These are phyloP conservation scores for Eremophila alpestris DNA, from an alignment of 2,797 vertebrate species.

Conservation along the genomic window DNA sequence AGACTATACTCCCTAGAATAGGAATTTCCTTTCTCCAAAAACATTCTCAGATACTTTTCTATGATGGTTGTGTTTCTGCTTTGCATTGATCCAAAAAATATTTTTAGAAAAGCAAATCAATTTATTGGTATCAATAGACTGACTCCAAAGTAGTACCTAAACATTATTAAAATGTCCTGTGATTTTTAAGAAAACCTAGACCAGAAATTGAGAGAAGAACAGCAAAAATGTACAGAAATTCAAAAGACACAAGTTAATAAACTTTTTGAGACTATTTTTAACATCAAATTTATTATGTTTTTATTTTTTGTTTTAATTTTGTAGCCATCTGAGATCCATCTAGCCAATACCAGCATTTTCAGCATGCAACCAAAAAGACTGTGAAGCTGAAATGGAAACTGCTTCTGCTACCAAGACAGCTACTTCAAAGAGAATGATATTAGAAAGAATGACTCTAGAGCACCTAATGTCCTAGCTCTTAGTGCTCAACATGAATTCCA, in stretches of 20 bases:
- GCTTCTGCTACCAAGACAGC: not conserved
- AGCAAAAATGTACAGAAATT: not conserved
- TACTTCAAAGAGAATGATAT: conserved; percentile 15
- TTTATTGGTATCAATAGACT: not conserved
- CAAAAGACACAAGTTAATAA: not conserved
- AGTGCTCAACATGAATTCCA: not conserved
- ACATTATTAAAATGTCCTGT: not conserved
- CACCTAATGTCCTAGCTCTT: not conserved
- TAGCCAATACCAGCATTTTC: not conserved
- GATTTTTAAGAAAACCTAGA: not conserved
- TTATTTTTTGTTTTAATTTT: not conserved
- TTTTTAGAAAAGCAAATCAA: not conserved
- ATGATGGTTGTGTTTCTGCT: not conserved
- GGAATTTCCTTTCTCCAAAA: not conserved
- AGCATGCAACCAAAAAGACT: not conserved
- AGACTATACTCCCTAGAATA: not conserved
- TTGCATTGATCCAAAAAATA: not conserved
- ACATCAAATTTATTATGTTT: not conserved
- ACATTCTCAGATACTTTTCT: not conserved
- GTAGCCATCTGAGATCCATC: not conserved
- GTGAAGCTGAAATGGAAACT: not conserved
- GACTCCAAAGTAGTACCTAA: not conserved
- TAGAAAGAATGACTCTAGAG: not conserved
- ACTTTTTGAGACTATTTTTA: not conserved
- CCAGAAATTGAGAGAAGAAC: not conserved